A percentile compares a stretch with the other conserved stretches of the same genome.
These are phyloP conservation scores for Pocillopora verrucosa DNA, from an alignment of 64 coral and sea anemone genomes.

Conservation along the genomic window DNA sequence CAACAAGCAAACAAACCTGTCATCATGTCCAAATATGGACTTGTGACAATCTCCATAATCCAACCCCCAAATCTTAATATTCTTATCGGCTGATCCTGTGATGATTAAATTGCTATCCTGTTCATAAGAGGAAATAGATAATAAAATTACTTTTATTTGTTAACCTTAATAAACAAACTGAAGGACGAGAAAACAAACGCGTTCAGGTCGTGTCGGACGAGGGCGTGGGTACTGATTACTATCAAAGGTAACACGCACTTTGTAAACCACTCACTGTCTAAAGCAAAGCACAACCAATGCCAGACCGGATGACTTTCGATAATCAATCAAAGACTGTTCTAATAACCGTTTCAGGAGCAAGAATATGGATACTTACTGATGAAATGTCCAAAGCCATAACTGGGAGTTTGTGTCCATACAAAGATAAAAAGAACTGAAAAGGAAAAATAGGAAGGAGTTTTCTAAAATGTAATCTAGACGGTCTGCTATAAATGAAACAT, in stretches of 20 bases:
- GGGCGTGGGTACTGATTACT: too few relatives aligned
- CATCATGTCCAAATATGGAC: conserved; percentile 94
- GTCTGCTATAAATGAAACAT: background rate
- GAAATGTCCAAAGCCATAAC: conserved; percentile 98
- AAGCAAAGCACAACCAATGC: too few relatives aligned
- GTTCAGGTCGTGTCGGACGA: too few relatives aligned
- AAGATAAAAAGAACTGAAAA: conserved; percentile 89
- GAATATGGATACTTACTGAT: conserved; percentile 59
- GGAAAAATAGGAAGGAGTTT: background rate
- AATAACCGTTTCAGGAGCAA: background rate
- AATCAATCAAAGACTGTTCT: background rate
- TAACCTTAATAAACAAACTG: too few relatives aligned
- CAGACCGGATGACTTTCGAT: too few relatives aligned
- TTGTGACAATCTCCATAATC: conserved; percentile 98
- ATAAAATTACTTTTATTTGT: too few relatives aligned
- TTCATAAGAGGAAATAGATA: background rate
- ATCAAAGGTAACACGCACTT: too few relatives aligned
- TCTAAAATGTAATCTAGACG: background rate
- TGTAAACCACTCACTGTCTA: too few relatives aligned
- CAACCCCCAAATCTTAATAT: conserved; percentile 98
- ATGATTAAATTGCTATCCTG: conserved; percentile 86
- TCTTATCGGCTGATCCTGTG: conserved; percentile 94
- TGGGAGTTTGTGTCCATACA: conserved; percentile 97
- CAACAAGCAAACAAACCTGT: conserved; percentile 52
- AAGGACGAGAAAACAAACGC: too few relatives aligned